phyloP scores from a whole-genome alignment of 2,113 vertebrate genomes.

The Anarhynchus alexandrinus region DNA sequence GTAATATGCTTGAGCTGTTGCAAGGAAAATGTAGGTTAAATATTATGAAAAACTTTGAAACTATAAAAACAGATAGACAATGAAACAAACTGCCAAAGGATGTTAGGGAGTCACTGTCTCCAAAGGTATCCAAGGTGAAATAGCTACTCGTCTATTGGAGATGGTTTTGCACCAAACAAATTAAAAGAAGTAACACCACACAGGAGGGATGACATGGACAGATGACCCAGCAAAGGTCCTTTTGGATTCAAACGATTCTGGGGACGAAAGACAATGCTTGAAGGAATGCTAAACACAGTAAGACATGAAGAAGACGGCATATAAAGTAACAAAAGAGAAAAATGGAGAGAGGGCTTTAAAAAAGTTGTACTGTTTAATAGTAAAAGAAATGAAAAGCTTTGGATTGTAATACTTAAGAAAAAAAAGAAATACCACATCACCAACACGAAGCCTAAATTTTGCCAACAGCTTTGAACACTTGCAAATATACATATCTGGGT shows the following conservation, averaged over 20 bases:
- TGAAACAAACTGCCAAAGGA: constrained; percentile 19
- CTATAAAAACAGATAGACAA: constrained; percentile 16
- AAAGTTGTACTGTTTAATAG: neutral
- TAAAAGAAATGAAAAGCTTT: neutral
- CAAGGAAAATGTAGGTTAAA: constrained; percentile 51
- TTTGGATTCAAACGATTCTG: constrained; percentile 17
- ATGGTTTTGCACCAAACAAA: constrained; percentile 6
- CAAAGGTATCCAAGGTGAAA: constrained; percentile 33
- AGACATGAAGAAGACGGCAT: constrained; percentile 18
- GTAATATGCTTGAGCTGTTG: constrained; percentile 43
- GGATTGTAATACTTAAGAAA: neutral
- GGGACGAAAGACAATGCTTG: constrained; percentile 17
- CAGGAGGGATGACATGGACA: neutral
- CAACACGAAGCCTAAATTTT: neutral
- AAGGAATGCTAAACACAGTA: constrained; percentile 40
- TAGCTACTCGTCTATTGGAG: neutral
- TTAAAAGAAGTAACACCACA: neutral
- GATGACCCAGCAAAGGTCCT: neutral
- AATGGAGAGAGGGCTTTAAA: neutral
- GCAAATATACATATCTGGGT: neutral
- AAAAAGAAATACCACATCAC: neutral
- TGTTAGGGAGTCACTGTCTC: neutral
- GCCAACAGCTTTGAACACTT: neutral
- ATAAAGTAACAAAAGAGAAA: constrained; percentile 2
- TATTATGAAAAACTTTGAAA: constrained; percentile 10